A percentile compares a stretch with the other conserved stretches of the same genome.
phyloP scores from a whole-genome alignment of 2,797 vertebrate genomes.

The Onychomys leucogaster region DNA sequence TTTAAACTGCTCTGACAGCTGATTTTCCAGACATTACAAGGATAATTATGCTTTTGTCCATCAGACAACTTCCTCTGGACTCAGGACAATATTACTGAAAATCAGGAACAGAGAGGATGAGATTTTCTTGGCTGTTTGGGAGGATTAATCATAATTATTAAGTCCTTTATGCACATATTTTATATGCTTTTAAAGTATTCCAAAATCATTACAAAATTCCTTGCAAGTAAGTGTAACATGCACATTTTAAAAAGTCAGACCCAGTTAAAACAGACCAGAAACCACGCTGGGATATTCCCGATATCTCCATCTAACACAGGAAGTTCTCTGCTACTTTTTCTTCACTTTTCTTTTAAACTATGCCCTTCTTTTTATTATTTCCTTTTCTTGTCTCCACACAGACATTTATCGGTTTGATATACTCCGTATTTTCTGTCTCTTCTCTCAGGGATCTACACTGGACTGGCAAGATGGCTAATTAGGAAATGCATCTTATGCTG shows the following conservation, averaged over 20 bases:
- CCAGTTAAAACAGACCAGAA: slow-evolving; percentile 40
- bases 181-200: slow-evolving; percentile 33
- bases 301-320: neutral
- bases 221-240: slow-evolving; percentile 17
- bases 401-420: neutral
- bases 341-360: neutral
- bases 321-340: neutral
- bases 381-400: slow-evolving; percentile 2
- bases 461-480: neutral
- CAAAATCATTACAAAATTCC: slow-evolving; percentile 43
- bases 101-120: slow-evolving; percentile 44
- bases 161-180: neutral
- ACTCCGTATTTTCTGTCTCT: neutral
- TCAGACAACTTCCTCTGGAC: neutral
- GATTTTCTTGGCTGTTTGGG: slow-evolving; percentile 32
- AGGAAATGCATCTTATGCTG: neutral
- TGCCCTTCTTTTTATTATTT: neutral
- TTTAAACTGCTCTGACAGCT: slow-evolving; percentile 16
- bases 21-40: slow-evolving; percentile 16
- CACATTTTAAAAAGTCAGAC: neutral
- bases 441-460: neutral
- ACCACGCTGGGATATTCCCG: neutral
- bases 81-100: slow-evolving; percentile 6
- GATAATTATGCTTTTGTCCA: neutral
- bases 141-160: neutral